A percentile compares a stretch with the other conserved stretches of the same genome.
phyloP scores from a whole-genome alignment of 2,113 vertebrate species.

The Pandion haliaetus region DNA sequence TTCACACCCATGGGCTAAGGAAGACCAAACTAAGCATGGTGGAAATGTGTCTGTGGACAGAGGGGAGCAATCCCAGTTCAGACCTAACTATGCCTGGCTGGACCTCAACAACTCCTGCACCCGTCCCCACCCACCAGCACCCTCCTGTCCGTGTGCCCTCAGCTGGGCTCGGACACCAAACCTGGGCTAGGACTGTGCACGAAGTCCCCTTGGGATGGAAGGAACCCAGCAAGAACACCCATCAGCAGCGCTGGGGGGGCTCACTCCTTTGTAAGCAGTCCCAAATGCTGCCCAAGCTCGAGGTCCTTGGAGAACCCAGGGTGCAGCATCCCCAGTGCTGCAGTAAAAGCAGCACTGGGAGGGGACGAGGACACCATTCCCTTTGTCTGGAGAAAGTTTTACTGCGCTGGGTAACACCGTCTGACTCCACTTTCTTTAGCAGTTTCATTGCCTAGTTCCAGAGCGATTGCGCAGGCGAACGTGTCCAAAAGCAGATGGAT shows the following conservation, averaged over 20 bases:
- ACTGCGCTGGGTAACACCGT: not conserved
- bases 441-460: slow-evolving; percentile 35
- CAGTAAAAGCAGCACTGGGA: not conserved
- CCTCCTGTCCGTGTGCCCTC: rapidly evolving
- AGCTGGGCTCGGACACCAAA: not conserved
- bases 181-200: not conserved
- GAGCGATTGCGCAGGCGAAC: not conserved
- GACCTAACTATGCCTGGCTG: not conserved
- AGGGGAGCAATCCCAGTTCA: not conserved
- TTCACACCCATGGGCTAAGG: not conserved
- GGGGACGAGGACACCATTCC: rapidly evolving
- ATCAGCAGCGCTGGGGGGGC: not conserved
- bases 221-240: not conserved
- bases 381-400: slow-evolving; percentile 14
- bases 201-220: not conserved
- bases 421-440: not conserved
- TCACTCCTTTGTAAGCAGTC: not conserved
- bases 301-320: rapidly evolving
- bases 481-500: slow-evolving; percentile 62
- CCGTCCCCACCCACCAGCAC: not conserved
- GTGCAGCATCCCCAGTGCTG: not conserved
- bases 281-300: rapidly evolving
- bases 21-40: not conserved
- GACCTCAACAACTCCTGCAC: not conserved
- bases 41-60: not conserved